phyloP scores from a whole-genome alignment of 2,888 invertebrate species.

The Clanis bilineata region DNA sequence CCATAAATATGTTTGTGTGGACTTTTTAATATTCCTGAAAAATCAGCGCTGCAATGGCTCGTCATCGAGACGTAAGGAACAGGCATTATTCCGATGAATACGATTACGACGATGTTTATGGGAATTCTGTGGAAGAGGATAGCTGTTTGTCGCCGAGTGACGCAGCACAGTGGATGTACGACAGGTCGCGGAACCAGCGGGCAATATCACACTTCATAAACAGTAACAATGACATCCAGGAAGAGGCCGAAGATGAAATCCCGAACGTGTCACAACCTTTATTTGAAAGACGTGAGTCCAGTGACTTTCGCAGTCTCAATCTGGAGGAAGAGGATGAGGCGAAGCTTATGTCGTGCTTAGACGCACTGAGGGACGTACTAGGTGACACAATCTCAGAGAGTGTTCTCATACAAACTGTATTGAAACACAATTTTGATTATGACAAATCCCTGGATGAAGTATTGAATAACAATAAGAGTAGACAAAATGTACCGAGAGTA shows the following conservation, averaged over 20 bases:
- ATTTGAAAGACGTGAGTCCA: slow-evolving; percentile 67
- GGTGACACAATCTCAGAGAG: slow-evolving; percentile 89
- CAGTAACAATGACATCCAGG: slow-evolving; percentile 88
- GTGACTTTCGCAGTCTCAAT: slow-evolving; percentile 71
- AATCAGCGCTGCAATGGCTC: slow-evolving; percentile 84
- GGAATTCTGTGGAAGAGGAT: slow-evolving; percentile 97
- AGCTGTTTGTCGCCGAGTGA: slow-evolving; percentile 95
- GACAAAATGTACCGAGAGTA: slow-evolving; percentile 37
- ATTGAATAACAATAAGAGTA: slow-evolving; percentile 69
- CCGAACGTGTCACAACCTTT: slow-evolving; percentile 41
- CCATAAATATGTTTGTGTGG: slow-evolving; percentile 4
- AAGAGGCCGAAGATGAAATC: slow-evolving; percentile 81
- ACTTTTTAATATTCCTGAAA: slow-evolving; percentile 14
- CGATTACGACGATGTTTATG: slow-evolving; percentile 95
- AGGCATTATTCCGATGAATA: slow-evolving; percentile 95
- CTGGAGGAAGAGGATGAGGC: slow-evolving; percentile 87
- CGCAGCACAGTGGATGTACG: slow-evolving; percentile 91
- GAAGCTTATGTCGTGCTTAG: slow-evolving; percentile 91
- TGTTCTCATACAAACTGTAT: slow-evolving; percentile 86
- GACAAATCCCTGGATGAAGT: slow-evolving; percentile 88
- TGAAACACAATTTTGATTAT: slow-evolving; percentile 87
- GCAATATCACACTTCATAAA: slow-evolving; percentile 90
- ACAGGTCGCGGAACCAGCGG: slow-evolving; percentile 87
- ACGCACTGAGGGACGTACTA: slow-evolving; percentile 89
- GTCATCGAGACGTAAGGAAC: slow-evolving; percentile 92